Percentiles rank a stretch among this genome's conserved stretches.
These are phyloP conservation scores for Panurus biarmicus DNA, from an alignment of 2,113 vertebrate species.

Conservation along the genomic window DNA sequence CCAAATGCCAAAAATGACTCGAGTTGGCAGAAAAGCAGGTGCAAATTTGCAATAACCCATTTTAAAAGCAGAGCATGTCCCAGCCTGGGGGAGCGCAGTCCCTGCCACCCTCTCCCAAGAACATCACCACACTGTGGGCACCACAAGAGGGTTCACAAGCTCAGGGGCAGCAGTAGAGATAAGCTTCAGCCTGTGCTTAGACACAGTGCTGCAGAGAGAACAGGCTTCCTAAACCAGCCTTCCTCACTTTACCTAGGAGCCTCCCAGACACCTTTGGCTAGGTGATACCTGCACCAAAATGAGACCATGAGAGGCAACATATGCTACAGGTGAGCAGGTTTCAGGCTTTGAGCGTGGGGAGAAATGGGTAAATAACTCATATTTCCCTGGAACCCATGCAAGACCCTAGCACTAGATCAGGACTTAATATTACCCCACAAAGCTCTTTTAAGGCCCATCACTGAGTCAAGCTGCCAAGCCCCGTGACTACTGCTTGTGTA, in stretches of 20 bases:
- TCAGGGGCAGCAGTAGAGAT: background rate
- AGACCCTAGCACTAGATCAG: background rate
- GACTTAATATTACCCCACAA: background rate
- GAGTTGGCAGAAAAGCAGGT: conserved; percentile 48
- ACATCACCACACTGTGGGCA: fast-evolving
- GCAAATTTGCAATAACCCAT: conserved; percentile 26
- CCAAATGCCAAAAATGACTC: conserved; percentile 5
- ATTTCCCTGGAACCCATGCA: background rate
- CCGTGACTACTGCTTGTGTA: background rate
- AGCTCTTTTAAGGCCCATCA: background rate
- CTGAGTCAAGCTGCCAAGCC: background rate
- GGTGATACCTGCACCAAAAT: background rate
- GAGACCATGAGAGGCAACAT: background rate
- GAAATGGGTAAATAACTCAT: background rate
- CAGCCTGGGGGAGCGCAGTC: background rate
- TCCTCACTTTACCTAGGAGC: background rate
- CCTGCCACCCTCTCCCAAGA: background rate
- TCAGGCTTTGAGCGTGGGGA: background rate
- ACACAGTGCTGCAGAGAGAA: background rate
- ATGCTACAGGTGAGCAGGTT: background rate
- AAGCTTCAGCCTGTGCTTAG: background rate
- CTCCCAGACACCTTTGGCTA: background rate
- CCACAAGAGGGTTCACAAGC: background rate
- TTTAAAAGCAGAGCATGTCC: conserved; percentile 38
- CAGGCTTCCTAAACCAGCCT: background rate